Evolutionary conservation across 2,797 vertebrate genomes (phyloP).

Genomic region (Rhyacichthys aspro): DNA sequence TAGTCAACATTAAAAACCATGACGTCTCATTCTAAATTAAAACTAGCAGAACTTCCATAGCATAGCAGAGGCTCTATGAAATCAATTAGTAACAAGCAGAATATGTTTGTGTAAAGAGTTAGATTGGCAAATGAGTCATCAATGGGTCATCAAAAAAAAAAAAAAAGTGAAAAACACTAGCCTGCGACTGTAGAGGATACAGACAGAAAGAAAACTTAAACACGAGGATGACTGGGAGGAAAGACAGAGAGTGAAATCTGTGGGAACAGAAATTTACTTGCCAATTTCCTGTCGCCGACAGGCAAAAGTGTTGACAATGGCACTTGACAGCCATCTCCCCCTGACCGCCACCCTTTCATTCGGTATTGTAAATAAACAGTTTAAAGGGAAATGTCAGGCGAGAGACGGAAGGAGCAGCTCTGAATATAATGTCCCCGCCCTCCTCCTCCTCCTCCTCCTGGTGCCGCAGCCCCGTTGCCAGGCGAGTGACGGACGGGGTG

Average conservation of each 20-base stretch:
- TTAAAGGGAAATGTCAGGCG: conserved; percentile 71
- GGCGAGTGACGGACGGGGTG: conserved; percentile 67
- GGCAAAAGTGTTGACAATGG: conserved; percentile 69
- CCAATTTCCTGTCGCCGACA: conserved; percentile 73
- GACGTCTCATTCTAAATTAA: neutral
- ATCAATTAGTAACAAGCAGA: too few relatives aligned
- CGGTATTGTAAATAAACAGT: conserved; percentile 74
- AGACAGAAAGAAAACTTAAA: conserved; percentile 29
- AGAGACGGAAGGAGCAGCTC: conserved; percentile 49
- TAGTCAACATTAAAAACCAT: too few relatives aligned
- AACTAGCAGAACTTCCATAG: conserved; percentile 22
- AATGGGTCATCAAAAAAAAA: conserved; percentile 48
- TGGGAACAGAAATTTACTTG: conserved; percentile 66
- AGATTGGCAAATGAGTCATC: too few relatives aligned
- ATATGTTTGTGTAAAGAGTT: too few relatives aligned
- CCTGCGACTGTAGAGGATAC: conserved; percentile 32
- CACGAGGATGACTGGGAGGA: conserved; percentile 30
- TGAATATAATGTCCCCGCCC: conserved; percentile 48
- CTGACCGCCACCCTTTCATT: conserved; percentile 63
- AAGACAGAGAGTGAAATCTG: conserved; percentile 47
- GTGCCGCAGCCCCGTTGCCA: conserved; percentile 40
- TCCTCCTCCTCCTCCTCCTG: conserved; percentile 16
- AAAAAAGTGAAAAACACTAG: conserved; percentile 48
- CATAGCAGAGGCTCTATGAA: too few relatives aligned
- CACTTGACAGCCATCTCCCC: conserved; percentile 67